Conservation (phyloP, 1,140 invertebrate genomes). For the Drosophila persimilis region DNA sequence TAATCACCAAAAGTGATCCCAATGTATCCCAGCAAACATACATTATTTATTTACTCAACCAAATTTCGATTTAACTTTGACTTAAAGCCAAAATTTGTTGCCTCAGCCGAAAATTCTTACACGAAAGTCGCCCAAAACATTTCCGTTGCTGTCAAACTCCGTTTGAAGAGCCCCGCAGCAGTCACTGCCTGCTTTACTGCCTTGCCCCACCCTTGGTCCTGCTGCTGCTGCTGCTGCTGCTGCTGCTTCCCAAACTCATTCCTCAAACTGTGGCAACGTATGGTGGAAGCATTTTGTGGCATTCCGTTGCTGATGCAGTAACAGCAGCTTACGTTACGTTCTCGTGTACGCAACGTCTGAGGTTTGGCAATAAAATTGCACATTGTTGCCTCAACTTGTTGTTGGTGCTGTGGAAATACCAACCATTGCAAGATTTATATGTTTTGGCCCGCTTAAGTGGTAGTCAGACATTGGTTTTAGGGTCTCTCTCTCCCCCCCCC, state of each 20-base stretch:
- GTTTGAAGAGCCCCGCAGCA: slow-evolving; percentile 42
- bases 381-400: slow-evolving; percentile 62
- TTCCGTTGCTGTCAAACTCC: slow-evolving; percentile 39
- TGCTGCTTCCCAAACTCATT: slow-evolving; percentile 16
- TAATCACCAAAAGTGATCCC: too few relatives aligned
- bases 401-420: slow-evolving; percentile 58
- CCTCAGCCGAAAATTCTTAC: slow-evolving; percentile 12
- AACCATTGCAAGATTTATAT: slow-evolving; percentile 78
- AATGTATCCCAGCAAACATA: too few relatives aligned
- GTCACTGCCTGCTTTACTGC: slow-evolving; percentile 25
- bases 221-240: too few relatives aligned
- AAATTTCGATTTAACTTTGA: slow-evolving; percentile 18
- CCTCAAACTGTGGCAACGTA: slow-evolving; percentile 57
- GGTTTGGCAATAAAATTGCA: slow-evolving; percentile 77
- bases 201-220: not conserved
- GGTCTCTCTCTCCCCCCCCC: slow-evolving; percentile 1
- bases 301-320: slow-evolving; percentile 47
- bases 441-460: slow-evolving; percentile 74
- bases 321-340: slow-evolving; percentile 62
- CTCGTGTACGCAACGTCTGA: slow-evolving; percentile 74
- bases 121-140: slow-evolving; percentile 31
- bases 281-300: slow-evolving; percentile 67
- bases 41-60: not conserved
- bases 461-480: slow-evolving; percentile 78
- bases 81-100: slow-evolving; percentile 23